phyloP scores from a whole-genome alignment of 2,113 vertebrate genomes.

The Psephotus haematonotus region DNA sequence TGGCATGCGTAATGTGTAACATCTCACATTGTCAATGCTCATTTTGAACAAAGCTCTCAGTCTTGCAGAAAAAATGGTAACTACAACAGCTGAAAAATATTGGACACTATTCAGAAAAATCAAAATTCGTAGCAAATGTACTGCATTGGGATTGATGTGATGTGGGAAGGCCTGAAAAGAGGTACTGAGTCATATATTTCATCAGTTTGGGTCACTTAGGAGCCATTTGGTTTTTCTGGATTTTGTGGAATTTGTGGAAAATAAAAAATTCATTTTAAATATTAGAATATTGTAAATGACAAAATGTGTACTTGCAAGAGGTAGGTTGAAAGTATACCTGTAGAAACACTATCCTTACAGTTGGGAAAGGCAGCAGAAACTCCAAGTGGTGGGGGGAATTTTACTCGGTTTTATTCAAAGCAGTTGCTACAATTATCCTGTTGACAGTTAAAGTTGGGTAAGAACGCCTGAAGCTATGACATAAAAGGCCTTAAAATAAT shows the following conservation, averaged over 20 bases:
- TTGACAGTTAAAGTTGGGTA: not conserved
- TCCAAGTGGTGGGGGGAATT: not conserved
- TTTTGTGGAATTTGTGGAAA: not conserved
- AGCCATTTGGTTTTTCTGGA: not conserved
- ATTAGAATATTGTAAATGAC: not conserved
- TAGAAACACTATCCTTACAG: not conserved
- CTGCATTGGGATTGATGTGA: not conserved
- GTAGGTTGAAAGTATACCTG: not conserved
- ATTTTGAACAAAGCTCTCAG: constrained; percentile 9
- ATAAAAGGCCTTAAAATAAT: not conserved
- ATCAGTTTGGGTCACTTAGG: not conserved
- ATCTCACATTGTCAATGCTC: not conserved
- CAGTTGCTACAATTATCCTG: not conserved
- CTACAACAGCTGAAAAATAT: constrained; percentile 22
- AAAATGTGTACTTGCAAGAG: not conserved
- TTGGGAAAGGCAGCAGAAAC: not conserved
- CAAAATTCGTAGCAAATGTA: not conserved
- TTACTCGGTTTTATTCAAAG: not conserved
- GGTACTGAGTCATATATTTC: not conserved
- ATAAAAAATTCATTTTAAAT: not conserved
- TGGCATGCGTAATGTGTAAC: constrained; percentile 2
- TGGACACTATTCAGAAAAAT: not conserved
- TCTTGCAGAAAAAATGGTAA: not conserved
- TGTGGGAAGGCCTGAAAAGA: not conserved
- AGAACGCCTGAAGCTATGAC: not conserved